Conservation (phyloP, 2,888 invertebrate genomes). For the Dioctria rufipes region DNA sequence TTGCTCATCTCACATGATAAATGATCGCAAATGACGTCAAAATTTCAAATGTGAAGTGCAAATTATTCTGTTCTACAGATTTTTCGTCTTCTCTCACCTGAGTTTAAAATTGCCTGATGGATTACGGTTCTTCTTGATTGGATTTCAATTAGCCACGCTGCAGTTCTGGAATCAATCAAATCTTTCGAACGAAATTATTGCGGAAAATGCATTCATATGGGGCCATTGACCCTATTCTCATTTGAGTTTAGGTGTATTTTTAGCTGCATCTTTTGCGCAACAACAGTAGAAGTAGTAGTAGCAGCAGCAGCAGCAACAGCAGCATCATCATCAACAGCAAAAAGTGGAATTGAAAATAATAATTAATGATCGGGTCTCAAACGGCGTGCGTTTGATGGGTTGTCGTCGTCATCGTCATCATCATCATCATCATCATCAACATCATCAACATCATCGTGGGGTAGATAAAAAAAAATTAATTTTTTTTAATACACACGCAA, state of each 20-base stretch:
- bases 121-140: conserved; percentile 48
- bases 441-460: background rate
- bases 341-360: conserved; percentile 40
- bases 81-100: background rate
- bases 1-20: conserved; percentile 24
- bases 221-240: background rate
- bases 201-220: conserved; percentile 12
- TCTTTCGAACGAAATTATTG: conserved; percentile 21
- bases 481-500: conserved; percentile 4
- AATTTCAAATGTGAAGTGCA: conserved; percentile 5
- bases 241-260: background rate
- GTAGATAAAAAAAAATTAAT: background rate
- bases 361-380: conserved; percentile 28
- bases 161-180: conserved; percentile 45
- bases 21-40: conserved; percentile 42
- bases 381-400: background rate
- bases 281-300: too few species aligned
- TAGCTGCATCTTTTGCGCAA: background rate
- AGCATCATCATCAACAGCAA: too few species aligned
- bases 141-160: conserved; percentile 52
- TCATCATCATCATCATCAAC: too few species aligned
- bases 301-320: background rate
- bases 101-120: conserved; percentile 13
- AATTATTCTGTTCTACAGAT: conserved; percentile 42
- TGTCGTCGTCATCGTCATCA: background rate